Percentiles rank a stretch among this genome's conserved stretches.
These are phyloP conservation scores for Promerops cafer DNA, from an alignment of 2,113 vertebrate genomes.

Conservation along the genomic window DNA sequence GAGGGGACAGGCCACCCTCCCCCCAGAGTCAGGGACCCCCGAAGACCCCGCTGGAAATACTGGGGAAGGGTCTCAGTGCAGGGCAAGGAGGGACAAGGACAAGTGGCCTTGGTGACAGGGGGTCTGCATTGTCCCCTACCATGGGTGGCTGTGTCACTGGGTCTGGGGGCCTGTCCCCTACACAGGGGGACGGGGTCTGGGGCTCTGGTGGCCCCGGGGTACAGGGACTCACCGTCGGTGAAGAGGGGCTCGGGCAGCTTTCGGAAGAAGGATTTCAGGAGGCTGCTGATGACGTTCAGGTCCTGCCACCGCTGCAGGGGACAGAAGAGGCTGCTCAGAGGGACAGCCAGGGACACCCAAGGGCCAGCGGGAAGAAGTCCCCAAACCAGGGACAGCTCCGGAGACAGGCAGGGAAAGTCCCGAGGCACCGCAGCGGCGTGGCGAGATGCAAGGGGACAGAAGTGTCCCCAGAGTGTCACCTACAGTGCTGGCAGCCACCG, in stretches of 20 bases:
- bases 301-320: slow-evolving; percentile 88
- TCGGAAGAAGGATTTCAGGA: slow-evolving; percentile 96
- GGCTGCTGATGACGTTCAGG: slow-evolving; percentile 94
- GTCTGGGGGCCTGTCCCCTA: neutral
- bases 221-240: slow-evolving; percentile 84
- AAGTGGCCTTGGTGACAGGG: neutral
- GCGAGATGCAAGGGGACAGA: rapidly evolving
- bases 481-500: neutral
- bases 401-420: neutral
- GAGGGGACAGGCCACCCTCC: neutral
- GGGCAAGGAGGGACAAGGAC: neutral
- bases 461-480: neutral
- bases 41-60: rapidly evolving
- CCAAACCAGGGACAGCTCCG: neutral
- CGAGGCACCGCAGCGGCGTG: rapidly evolving
- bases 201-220: neutral
- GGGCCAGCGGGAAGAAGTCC: neutral
- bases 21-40: rapidly evolving
- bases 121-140: neutral
- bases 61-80: neutral
- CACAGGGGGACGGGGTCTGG: rapidly evolving
- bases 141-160: neutral
- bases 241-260: slow-evolving; percentile 96
- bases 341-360: neutral
- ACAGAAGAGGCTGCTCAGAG: neutral